Evolutionary conservation across 2,113 vertebrate genomes (phyloP), one percentile per base, ranked within the genome.

Genomic region (Pteronura brasiliensis): DNA sequence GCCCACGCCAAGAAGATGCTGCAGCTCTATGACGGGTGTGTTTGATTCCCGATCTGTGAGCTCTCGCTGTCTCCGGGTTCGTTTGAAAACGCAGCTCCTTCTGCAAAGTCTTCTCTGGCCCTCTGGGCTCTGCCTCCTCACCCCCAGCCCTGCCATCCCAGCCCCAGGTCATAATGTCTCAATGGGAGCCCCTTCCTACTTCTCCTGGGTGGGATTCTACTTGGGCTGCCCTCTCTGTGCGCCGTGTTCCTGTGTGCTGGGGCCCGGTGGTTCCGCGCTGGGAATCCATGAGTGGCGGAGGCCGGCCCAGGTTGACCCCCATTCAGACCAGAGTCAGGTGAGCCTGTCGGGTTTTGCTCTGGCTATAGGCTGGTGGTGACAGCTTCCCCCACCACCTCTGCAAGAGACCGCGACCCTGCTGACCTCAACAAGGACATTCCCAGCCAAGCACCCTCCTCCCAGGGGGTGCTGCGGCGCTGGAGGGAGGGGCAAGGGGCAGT

Each of bases 41-140:
- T 72, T 29, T 4, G 0, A 7, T 27, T 13, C 21, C 36, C n/a
- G 31, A 2, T 1, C 34, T 1, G 3, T 0, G 10, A 15, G 11
- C 6, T 2, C 79, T 55, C 0, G 0, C 31, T 34, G 52, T 42
- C 63, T 13, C 55, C 83, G 42, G 25, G 39, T 18, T 34, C 42
- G 3, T 10, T 21, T 5, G 91, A 5, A 82, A 42, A n/a, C 0
- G 17, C 1, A 9, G 29, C 14, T 21, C 4, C 21, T 14, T 17
- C 27, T 11, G 91, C 18, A 7, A 77, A 74, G 80, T n/a, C 18
- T 67, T 34, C 31, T 10, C 25, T 0, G 0, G 12, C 1, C 65
- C 59, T 27, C 25, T 9, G 11, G 7, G 13, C 29, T 74, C 31
- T 18, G 31, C 36, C 18, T 0, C 0, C 29, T 4, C 49, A 21